Base-by-base conservation (phyloP, 2,797 vertebrate species). In the Gallinago nigripennis region DNA sequence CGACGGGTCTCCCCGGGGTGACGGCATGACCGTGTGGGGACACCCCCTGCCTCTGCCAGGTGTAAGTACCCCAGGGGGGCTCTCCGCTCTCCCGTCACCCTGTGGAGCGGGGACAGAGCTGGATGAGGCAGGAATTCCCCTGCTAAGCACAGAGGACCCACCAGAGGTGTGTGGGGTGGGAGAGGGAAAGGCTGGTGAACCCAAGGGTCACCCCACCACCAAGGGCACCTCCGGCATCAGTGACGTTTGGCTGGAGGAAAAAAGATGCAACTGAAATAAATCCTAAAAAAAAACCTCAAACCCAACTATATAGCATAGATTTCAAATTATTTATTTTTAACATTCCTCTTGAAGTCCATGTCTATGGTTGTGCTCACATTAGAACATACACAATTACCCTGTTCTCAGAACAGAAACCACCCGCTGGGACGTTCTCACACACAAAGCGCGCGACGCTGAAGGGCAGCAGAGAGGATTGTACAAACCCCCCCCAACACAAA, bases 281-380 rank as follows among this genome's bases (percentile, higher is more conserved):
- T 27, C 51, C 58, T 43, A 3, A 6, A 43, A 57, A 24, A 5
- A 7, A 2, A n/a, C 16, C 9, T 23, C 31, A 53, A 53, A 24
- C 11, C 63, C 70, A 61, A n/a, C 16, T 16, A 1, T 5, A 23
- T 0, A 16, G 53, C 57, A 19, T 2, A 6, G 31, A 45, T 31
- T 93, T 58, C 23, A 76, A 86, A 73, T 18, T 1, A 16, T 94
- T 94, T 91, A 90, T 95, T 95, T 90, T 48, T 48, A 43, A 50
- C 78, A 84, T 61, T 89, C 69, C 48, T 53, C 77, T 85, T 53
- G 69, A 68, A 65, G 37, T 16, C 28, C 83, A 86, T 0, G 10
- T 20, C 78, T 31, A 1, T 15, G 51, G 19, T 33, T 77, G 78
- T 78, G 77, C 82, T 88, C 5, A 6, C 79, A 70, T 73, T n/a